These are phyloP conservation scores for Sinocyclocheilus anophthalmus DNA, from an alignment of 2,113 vertebrate species.

Conservation along the genomic window DNA sequence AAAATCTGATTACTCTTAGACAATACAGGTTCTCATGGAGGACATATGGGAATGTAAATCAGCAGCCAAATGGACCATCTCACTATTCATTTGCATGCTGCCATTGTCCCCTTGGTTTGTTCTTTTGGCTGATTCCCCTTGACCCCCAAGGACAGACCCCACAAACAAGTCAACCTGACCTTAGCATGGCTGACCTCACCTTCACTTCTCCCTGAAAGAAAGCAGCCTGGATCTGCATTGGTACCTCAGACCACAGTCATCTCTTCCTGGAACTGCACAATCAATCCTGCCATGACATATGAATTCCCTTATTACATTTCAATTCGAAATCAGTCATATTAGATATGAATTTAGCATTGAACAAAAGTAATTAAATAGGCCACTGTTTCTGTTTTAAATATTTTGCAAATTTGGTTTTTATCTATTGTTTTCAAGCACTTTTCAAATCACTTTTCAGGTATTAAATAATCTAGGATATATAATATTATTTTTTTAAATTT, in stretches of 20 bases:
- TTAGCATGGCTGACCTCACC: slow-evolving; percentile 66
- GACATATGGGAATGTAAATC: slow-evolving; percentile 75
- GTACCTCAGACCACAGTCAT: not conserved
- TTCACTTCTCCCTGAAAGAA: slow-evolving; percentile 56
- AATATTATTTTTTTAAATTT: too few relatives aligned
- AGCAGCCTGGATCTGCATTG: not conserved
- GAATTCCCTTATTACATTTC: not conserved
- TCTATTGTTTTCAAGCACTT: too few relatives aligned
- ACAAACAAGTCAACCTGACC: slow-evolving; percentile 58
- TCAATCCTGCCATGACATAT: not conserved
- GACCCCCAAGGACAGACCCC: slow-evolving; percentile 59
- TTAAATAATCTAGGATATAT: too few relatives aligned
- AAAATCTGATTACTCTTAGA: slow-evolving; percentile 44
- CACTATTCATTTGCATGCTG: slow-evolving; percentile 73
- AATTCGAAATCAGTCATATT: not conserved
- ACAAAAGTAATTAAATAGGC: too few relatives aligned
- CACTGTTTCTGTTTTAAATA: too few relatives aligned
- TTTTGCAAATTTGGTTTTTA: not conserved
- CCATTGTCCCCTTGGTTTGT: slow-evolving; percentile 53
- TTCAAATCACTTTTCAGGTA: not conserved
- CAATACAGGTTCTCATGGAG: slow-evolving; percentile 37
- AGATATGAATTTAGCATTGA: too few relatives aligned
- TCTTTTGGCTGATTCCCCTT: slow-evolving; percentile 46
- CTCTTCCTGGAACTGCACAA: slow-evolving; percentile 20
- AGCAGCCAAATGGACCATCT: slow-evolving; percentile 48